phyloP scores from a whole-genome alignment of 2,888 invertebrate genomes.

The Pyrocoelia pectoralis region DNA sequence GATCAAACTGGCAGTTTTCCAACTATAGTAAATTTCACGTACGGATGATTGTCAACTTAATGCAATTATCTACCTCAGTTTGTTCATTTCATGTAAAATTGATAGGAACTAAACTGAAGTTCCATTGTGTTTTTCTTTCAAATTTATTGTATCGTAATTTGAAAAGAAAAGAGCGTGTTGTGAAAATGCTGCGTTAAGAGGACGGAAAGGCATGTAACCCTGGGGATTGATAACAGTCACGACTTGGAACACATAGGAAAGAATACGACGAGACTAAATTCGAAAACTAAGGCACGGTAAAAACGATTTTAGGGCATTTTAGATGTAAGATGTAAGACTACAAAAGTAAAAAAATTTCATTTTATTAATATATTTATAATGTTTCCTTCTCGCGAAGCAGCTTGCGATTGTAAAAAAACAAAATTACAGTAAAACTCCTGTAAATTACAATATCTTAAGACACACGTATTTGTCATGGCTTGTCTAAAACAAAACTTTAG shows the following conservation, averaged over 20 bases:
- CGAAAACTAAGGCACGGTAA: background rate
- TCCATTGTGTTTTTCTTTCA: background rate
- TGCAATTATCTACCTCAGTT: slow-evolving; percentile 10
- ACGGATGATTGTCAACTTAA: slow-evolving; percentile 18
- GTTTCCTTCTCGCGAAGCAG: no score
- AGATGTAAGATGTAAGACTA: background rate
- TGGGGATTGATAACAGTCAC: background rate
- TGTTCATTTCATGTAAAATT: background rate
- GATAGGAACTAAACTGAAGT: no score
- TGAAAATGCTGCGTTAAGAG: background rate
- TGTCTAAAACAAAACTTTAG: no score
- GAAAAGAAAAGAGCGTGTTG: background rate
- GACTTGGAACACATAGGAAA: background rate
- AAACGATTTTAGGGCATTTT: background rate
- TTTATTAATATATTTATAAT: no score
- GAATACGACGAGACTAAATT: background rate
- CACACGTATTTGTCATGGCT: no score
- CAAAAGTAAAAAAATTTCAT: no score
- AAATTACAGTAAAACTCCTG: background rate
- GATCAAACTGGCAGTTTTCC: slow-evolving; percentile 25
- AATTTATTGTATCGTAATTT: background rate
- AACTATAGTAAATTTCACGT: slow-evolving; percentile 27
- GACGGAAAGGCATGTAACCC: background rate
- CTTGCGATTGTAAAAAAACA: no score
- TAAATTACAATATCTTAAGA: no score